phyloP scores from a whole-genome alignment of 2,888 invertebrate species.

The Clepsis dumicolana region DNA sequence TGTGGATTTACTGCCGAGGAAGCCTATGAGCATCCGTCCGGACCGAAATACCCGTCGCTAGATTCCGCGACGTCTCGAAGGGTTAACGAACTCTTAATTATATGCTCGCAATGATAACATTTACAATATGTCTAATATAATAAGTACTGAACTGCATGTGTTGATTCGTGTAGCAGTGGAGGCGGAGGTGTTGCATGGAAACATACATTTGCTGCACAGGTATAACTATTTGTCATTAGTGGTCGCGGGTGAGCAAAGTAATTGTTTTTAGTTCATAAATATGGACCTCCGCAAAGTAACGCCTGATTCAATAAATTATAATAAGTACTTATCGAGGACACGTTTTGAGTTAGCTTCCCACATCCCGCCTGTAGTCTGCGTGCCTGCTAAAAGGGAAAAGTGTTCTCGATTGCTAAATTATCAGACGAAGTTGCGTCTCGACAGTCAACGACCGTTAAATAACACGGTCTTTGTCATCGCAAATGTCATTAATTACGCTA shows the following conservation, averaged over 20 bases:
- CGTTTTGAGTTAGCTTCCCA: slow-evolving; percentile 31
- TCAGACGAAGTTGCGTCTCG: slow-evolving; percentile 24
- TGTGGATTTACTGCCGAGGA: slow-evolving; percentile 76
- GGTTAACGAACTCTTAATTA: slow-evolving; percentile 73
- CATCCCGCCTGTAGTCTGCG: neutral
- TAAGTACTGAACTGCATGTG: too few relatives aligned
- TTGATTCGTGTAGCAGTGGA: too few relatives aligned
- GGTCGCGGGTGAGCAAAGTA: too few relatives aligned
- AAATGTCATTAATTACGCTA: slow-evolving; percentile 39
- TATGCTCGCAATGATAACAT: slow-evolving; percentile 40
- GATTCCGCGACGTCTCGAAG: slow-evolving; percentile 83
- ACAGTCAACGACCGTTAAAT: slow-evolving; percentile 44
- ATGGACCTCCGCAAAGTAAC: too few relatives aligned
- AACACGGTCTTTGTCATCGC: slow-evolving; percentile 35
- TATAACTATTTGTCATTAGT: too few relatives aligned
- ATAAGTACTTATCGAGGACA: too few relatives aligned
- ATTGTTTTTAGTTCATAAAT: too few relatives aligned
- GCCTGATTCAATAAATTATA: too few relatives aligned
- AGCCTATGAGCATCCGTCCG: slow-evolving; percentile 75
- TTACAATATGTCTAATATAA: slow-evolving; percentile 17
- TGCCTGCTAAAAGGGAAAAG: slow-evolving; percentile 30
- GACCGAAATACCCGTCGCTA: slow-evolving; percentile 80
- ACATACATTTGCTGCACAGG: too few relatives aligned
- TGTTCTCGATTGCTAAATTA: slow-evolving; percentile 37
- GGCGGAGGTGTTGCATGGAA: too few relatives aligned